Base-by-base conservation (phyloP, 37 sponge, comb jelly and placozoan species). In the Aplysina aerophoba region DNA sequence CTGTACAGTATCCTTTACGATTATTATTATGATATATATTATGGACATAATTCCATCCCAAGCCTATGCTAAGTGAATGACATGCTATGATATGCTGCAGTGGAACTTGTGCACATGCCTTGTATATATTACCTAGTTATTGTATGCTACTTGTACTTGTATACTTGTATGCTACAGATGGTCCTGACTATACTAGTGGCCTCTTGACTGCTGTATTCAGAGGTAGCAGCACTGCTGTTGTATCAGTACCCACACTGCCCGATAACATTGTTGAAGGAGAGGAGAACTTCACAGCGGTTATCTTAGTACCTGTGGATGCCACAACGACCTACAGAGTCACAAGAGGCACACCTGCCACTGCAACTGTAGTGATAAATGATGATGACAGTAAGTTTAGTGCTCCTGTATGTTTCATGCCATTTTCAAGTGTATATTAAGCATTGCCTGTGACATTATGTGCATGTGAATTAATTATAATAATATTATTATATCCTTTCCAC, bases 251-350 rank as follows among this genome's bases (percentile, higher is more conserved):
- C 50, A 75, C 38, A 24, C 22, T 75, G 14, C 44, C 39, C 41
- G 78, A 75, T 75, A 25, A 75, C 15, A 6, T 19, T 31, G 78
- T 75, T 19, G 78, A 75, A 75, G 54, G 78, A 14, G 54, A 6
- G 16, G 78, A 75, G 53, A 24, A 75, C 21, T 75, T 75, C 53
- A 69, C 71, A 30, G 71, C 71, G 1, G 71, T 31, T 3, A 69
- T 69, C 27, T 35, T 16, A 34, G 71, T 69, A 69, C 71, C 71
- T 35, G 19, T 3, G 1, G 71, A 69, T 12, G 30, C 71, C 28
- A 30, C 28, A 1, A 30, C 35, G 30, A 35, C 13, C 17, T 35
- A 69, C 33, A n/a, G 28, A 35, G 71, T 69, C 71, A 69, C 71
- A 30, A 27, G 33, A 4, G 31, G 71, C 17, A 30, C 71, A n/a